Evolutionary conservation across 2,888 invertebrate genomes (phyloP), one percentile per base, ranked within the genome.

Genomic region (Tetheella fluctuosa): DNA sequence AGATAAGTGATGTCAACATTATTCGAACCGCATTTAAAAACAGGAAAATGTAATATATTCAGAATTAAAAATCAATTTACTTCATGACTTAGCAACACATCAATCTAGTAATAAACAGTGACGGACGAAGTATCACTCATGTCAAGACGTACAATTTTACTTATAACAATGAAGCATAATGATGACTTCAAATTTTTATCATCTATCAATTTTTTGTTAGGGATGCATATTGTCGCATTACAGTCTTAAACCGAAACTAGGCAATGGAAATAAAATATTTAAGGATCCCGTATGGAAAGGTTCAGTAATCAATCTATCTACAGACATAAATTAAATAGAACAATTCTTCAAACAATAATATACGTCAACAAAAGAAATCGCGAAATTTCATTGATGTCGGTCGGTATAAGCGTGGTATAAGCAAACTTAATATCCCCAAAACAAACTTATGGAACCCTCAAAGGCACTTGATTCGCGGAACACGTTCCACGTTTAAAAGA

Each of bases 401-500:
- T 34, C 13, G 13, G 34, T 53, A 10, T 54, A 25, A 68, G 60
- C 66, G 60, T 2, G 13, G 34, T 53, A 10, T 54, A 25, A 68
- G 60, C 66, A 61, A 68, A 59, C 65, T 68, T 59, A 59, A 66
- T 65, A 59, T 60, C 54, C 59, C 60, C 71, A 70, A 71, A 66
- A 75, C 72, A 71, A 68, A 69, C 62, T 61, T 69, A 64, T 64
- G 59, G 37, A 52, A 58, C 37, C 54, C 54, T 62, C 68, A 76
- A 75, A 77, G 69, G 66, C 64, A 67, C 67, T 65, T 63, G 65
- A 64, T 85, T 79, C 83, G 66, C 59, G 65, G 83, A 80, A 82
- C 69, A 65, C 61, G 62, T 64, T 34, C 30, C 12, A 37, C 64
- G 67, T 70, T 65, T 68, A 64, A 60, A 72, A 69, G 70, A 73